Evolutionary conservation across 1,140 invertebrate genomes (phyloP).

Genomic region (Aleiodes sp.): DNA sequence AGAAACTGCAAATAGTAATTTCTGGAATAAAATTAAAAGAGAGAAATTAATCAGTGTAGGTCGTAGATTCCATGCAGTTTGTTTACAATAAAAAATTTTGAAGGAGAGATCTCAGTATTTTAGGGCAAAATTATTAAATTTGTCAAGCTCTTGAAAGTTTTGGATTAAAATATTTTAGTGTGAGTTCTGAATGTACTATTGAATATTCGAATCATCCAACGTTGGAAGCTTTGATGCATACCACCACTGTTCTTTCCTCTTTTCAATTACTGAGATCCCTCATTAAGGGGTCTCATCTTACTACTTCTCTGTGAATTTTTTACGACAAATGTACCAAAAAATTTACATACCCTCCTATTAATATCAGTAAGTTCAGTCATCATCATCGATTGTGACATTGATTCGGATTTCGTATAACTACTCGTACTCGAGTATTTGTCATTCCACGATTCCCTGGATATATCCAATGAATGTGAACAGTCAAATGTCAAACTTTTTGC

Average conservation of each 20-base stretch:
- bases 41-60: neutral
- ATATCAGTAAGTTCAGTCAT: conserved; percentile 68
- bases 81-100: neutral
- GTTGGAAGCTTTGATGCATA: too few species aligned
- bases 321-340: neutral
- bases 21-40: conserved; percentile 63
- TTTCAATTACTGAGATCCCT: too few species aligned
- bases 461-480: conserved; percentile 51
- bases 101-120: too few species aligned
- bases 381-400: conserved; percentile 28
- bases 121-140: too few species aligned
- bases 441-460: conserved; percentile 39
- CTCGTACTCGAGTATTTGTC: conserved; percentile 46
- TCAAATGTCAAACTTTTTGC: conserved; percentile 72
- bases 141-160: too few species aligned
- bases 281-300: too few species aligned
- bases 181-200: too few species aligned
- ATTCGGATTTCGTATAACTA: conserved; percentile 39
- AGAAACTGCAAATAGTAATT: conserved; percentile 76
- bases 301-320: too few species aligned
- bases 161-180: too few species aligned
- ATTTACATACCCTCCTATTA: conserved; percentile 70
- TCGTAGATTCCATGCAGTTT: too few species aligned
- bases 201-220: too few species aligned
- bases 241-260: too few species aligned